Conservation (phyloP, 2,888 invertebrate species). For the Agonopterix heracliana region DNA sequence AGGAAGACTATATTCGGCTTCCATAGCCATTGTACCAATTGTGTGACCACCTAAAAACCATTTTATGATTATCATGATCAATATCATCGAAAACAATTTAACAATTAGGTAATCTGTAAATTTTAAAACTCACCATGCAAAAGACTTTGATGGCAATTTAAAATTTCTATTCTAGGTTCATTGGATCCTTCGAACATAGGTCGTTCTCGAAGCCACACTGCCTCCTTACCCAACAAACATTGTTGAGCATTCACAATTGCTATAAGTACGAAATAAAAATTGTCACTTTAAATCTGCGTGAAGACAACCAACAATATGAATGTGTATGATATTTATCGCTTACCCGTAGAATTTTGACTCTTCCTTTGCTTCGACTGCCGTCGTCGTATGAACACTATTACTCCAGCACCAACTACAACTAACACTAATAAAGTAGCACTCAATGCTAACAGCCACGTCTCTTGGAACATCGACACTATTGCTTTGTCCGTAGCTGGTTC, state of each 20-base stretch:
- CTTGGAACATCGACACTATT: constrained; percentile 66
- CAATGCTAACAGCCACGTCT: constrained; percentile 66
- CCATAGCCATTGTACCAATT: constrained; percentile 62
- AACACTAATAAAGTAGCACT: constrained; percentile 59
- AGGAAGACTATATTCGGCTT: constrained; percentile 67
- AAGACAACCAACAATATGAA: too few species aligned
- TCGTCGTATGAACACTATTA: constrained; percentile 55
- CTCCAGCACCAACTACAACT: constrained; percentile 52
- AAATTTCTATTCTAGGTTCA: constrained; percentile 65
- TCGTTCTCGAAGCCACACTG: constrained; percentile 65
- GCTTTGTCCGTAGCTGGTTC: constrained; percentile 69
- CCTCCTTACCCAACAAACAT: constrained; percentile 66
- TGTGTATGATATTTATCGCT: constrained; percentile 12
- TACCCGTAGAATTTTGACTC: constrained; percentile 56
- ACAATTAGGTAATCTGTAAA: neutral
- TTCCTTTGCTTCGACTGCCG: constrained; percentile 61
- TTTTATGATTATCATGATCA: neutral
- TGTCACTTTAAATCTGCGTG: neutral
- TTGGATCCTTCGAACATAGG: constrained; percentile 62
- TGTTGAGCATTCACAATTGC: constrained; percentile 64
- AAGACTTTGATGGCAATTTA: constrained; percentile 64
- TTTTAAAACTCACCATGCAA: constrained; percentile 44
- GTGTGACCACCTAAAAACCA: constrained; percentile 50
- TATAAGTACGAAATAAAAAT: constrained; percentile 33
- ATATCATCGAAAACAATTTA: neutral